Evolutionary conservation across 1,140 invertebrate species (phyloP), one percentile per base, ranked within the genome.

Genomic region (Sitodiplosis mosellana): DNA sequence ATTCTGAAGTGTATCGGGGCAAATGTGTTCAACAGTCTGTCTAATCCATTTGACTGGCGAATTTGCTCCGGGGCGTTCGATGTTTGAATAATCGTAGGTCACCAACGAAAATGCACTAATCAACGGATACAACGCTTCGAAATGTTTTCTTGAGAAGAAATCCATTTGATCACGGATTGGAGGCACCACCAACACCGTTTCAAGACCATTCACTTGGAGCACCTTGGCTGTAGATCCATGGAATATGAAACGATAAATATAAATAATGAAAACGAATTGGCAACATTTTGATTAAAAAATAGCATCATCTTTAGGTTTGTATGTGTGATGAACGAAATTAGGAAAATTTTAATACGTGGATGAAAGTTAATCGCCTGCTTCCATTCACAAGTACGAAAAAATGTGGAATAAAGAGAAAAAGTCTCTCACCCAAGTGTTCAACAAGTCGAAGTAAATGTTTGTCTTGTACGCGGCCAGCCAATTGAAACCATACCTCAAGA

Each of bases 21-120:
- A 72, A 50, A 94, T 66, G 44, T 71, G 69, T 58, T 84, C 75
- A 2, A 95, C 70, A 58, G 86, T 89, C 37, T 78, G 65, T 56
- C 73, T 69, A n/a, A 84, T 70, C 89, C 91, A 95, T 45, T 75
- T 62, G 1, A 90, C 49, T 0, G 90, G 90, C 54, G 86, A 82
- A 68, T 94, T 95, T 4, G 90, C 87, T 48, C 76, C 73, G 51
- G 86, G 85, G 55, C 77, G 75, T 59, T 85, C 77, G 11, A 81
- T 69, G 66, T 66, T 85, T 20, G 89, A 92, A 65, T 79, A 95
- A 64, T 96, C 92, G 64, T 96, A 96, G 1, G 89, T 94, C 89
- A 94, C 93, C 1, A 96, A 69, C 37, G 87, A 92, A 60, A 95
- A 91, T 46, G 76, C 81, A 57, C 82, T 80, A 2, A 95, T 73